These are phyloP conservation scores for Euthynnus affinis DNA, from an alignment of 2,797 vertebrate genomes.

Conservation along the genomic window DNA sequence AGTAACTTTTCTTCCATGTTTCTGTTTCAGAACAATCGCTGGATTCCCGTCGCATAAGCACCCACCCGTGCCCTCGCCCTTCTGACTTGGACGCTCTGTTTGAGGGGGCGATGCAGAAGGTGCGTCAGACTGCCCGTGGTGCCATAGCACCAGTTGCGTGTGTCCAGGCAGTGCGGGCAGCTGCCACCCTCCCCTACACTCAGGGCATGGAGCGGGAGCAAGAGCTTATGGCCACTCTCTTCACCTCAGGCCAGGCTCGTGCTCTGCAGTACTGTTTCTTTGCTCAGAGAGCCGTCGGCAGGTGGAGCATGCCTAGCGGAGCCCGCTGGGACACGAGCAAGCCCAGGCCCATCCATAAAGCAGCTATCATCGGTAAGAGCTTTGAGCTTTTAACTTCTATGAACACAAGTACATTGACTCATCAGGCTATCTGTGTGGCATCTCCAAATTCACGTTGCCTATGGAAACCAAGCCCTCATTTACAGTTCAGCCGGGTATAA, in stretches of 20 bases:
- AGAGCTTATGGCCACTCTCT: slow-evolving; percentile 86
- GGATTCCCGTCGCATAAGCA: slow-evolving; percentile 85
- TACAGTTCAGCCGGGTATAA: slow-evolving; percentile 52
- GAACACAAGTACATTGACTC: slow-evolving; percentile 35
- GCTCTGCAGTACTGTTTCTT: slow-evolving; percentile 93
- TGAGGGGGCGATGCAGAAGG: slow-evolving; percentile 70
- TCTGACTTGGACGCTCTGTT: slow-evolving; percentile 85
- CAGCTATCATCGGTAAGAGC: slow-evolving; percentile 91
- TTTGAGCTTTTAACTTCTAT: slow-evolving; percentile 43
- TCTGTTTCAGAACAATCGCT: slow-evolving; percentile 82
- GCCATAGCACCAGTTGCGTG: slow-evolving; percentile 89
- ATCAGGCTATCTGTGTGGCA: slow-evolving; percentile 40
- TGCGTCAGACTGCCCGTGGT: slow-evolving; percentile 83
- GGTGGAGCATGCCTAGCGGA: slow-evolving; percentile 87
- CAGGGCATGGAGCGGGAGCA: slow-evolving; percentile 86
- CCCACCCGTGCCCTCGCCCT: slow-evolving; percentile 63
- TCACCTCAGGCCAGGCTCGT: slow-evolving; percentile 87
- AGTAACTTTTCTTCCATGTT: slow-evolving; percentile 2
- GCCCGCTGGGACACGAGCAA: slow-evolving; percentile 88
- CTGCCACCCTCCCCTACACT: slow-evolving; percentile 84
- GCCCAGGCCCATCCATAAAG: slow-evolving; percentile 83
- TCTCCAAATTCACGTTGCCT: slow-evolving; percentile 47
- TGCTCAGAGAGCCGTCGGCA: slow-evolving; percentile 85
- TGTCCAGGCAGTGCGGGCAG: slow-evolving; percentile 87
- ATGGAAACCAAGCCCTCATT: slow-evolving; percentile 52